Percentiles rank a stretch among this genome's conserved stretches.
phyloP scores from a whole-genome alignment of 2,113 vertebrate species.

The Vidua chalybeata region DNA sequence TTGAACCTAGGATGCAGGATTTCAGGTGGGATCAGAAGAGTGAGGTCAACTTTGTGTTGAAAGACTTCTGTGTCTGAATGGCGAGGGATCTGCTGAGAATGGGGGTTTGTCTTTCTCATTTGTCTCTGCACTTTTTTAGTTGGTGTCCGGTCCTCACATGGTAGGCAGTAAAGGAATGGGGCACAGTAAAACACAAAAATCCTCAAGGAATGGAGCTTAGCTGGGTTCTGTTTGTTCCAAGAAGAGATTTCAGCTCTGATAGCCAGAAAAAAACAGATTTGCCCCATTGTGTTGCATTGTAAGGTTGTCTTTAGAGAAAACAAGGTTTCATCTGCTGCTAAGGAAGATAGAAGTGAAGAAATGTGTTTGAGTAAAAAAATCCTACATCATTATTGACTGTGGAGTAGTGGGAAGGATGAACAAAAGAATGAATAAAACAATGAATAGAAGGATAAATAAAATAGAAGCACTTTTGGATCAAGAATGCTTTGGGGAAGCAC shows the following conservation, averaged over 20 bases:
- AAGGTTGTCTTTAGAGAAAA: neutral
- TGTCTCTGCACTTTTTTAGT: neutral
- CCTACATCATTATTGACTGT: neutral
- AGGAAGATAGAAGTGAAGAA: neutral
- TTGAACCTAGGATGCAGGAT: neutral
- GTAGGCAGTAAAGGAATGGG: neutral
- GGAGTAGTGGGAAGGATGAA: neutral
- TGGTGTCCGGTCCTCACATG: neutral
- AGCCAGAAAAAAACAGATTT: neutral
- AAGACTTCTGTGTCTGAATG: neutral
- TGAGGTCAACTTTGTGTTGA: neutral
- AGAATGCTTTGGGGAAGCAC: neutral
- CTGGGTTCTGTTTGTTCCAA: neutral
- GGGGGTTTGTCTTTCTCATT: neutral
- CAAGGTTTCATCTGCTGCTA: neutral
- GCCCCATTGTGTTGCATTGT: fast-evolving
- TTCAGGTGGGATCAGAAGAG: neutral
- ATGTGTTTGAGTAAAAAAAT: neutral
- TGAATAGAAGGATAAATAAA: neutral
- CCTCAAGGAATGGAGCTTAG: neutral
- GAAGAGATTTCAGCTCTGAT: neutral
- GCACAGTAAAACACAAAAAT: neutral
- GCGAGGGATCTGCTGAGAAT: neutral
- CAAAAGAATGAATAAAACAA: neutral
- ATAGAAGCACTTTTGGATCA: neutral